Evolutionary conservation across 2,797 vertebrate genomes (phyloP).

Genomic region (Smutsia gigantea): DNA sequence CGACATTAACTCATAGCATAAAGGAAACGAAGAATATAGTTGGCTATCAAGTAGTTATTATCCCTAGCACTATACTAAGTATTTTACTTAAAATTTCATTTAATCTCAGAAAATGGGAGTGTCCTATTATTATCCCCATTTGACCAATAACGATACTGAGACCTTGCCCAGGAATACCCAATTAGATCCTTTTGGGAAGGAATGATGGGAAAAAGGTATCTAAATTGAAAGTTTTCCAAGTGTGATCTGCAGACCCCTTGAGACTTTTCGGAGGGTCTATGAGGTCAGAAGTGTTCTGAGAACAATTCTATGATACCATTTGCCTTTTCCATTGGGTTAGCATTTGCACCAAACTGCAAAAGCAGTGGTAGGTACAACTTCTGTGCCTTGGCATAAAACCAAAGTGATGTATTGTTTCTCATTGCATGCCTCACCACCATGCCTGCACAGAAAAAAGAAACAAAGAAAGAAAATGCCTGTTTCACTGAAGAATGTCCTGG

Average conservation of each 20-base stretch:
- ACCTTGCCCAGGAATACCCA: neutral
- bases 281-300: neutral
- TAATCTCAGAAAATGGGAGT: neutral
- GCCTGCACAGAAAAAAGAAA: neutral
- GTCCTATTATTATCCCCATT: neutral
- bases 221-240: neutral
- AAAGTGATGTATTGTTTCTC: no score
- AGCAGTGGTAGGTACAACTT: neutral
- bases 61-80: neutral
- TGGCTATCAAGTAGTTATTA: neutral
- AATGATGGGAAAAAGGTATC: neutral
- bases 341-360: neutral
- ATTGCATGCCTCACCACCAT: no score
- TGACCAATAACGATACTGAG: neutral
- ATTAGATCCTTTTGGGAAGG: neutral
- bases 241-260: neutral
- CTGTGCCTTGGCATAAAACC: neutral
- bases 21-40: neutral
- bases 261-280: neutral
- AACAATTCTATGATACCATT: neutral
- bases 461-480: rapidly evolving
- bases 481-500: neutral
- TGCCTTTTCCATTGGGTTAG: neutral
- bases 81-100: slow-evolving; percentile 40
- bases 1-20: neutral